A percentile compares a stretch with the other conserved stretches of the same genome.
These are phyloP conservation scores for Himantopus leucocephalus DNA, from an alignment of 2,113 vertebrate species.

Conservation along the genomic window DNA sequence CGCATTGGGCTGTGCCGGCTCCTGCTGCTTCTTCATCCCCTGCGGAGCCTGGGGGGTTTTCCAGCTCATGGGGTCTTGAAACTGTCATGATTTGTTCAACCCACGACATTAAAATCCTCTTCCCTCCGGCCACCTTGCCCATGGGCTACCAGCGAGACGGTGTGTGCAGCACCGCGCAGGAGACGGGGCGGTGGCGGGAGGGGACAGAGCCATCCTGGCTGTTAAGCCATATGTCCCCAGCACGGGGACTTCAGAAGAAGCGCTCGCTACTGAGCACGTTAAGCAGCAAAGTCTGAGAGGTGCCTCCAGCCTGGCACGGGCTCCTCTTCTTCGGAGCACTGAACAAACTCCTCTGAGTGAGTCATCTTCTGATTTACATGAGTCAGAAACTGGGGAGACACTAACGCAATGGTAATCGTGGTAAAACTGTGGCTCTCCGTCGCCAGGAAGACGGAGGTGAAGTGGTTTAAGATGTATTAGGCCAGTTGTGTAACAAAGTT, in stretches of 20 bases:
- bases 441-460: background rate
- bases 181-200: background rate
- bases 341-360: background rate
- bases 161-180: background rate
- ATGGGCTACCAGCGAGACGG: background rate
- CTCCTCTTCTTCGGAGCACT: background rate
- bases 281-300: background rate
- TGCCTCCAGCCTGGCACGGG: background rate
- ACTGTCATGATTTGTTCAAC: background rate
- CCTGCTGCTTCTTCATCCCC: background rate
- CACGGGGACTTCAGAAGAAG: accelerated
- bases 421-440: background rate
- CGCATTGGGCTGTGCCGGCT: background rate
- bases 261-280: accelerated
- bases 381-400: background rate
- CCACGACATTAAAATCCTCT: background rate
- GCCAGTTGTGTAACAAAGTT: background rate
- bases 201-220: background rate
- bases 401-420: background rate
- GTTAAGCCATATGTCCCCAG: background rate
- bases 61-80: background rate
- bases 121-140: background rate
- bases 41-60: background rate
- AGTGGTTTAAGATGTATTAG: background rate
- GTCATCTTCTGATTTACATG: background rate